Evolutionary conservation across 2,888 invertebrate genomes (phyloP).

Genomic region (Phorcus lineatus): DNA sequence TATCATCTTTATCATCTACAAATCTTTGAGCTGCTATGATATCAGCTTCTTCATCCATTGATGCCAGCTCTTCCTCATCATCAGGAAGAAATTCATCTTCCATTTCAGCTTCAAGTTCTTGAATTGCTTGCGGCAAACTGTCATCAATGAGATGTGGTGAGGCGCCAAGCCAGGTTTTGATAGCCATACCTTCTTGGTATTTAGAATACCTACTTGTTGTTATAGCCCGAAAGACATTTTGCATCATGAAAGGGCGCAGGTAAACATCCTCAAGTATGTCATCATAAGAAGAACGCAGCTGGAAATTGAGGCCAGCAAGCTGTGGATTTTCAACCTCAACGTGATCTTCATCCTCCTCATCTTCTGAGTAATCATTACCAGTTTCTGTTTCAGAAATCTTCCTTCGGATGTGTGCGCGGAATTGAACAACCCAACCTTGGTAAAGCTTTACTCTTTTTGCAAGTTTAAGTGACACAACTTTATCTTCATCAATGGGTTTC

Average conservation of each 20-base stretch:
- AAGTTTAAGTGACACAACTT: background rate
- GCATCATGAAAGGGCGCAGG: background rate
- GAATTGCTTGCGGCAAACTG: no score
- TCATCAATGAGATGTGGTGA: background rate
- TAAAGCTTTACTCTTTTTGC: background rate
- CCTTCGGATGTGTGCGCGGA: background rate
- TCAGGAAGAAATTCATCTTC: no score
- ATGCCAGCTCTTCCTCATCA: no score
- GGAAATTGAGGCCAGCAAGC: background rate
- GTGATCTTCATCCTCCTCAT: background rate
- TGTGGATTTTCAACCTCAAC: background rate
- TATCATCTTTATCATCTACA: no score
- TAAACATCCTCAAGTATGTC: constrained; percentile 1
- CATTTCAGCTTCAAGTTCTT: no score
- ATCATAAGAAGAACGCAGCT: background rate
- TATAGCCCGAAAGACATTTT: background rate
- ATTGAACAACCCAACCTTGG: background rate
- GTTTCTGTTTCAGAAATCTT: background rate
- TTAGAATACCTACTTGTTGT: background rate
- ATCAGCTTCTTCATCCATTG: no score
- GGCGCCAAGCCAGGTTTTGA: constrained; percentile 5
- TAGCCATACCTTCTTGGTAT: background rate
- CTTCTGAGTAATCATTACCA: background rate
- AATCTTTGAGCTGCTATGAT: no score
- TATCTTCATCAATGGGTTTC: background rate